Evolutionary conservation across 1,140 invertebrate species (phyloP).

Genomic region (Littorina saxatilis): DNA sequence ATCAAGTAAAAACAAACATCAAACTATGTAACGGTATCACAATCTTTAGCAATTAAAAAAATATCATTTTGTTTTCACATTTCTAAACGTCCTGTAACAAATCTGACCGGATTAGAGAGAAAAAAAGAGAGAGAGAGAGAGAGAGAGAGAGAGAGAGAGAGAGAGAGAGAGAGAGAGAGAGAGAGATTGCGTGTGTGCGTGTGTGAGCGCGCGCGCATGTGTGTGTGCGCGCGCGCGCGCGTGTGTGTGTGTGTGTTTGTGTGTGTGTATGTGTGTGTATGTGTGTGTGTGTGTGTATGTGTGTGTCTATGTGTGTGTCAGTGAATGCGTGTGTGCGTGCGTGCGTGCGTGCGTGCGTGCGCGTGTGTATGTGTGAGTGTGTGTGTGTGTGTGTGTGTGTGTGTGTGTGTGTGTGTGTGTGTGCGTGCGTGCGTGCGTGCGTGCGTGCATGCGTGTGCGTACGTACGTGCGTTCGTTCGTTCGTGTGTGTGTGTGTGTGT

Average conservation of each 20-base stretch:
- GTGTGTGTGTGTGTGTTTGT: background rate
- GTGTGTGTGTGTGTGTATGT: slow-evolving; percentile 11
- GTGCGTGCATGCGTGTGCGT: background rate
- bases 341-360: background rate
- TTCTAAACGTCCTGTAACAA: no score
- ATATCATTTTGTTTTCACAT: no score
- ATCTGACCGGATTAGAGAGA: no score
- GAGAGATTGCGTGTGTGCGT: background rate
- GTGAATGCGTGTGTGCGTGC: background rate
- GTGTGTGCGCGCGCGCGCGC: background rate
- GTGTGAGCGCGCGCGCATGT: background rate
- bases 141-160: no score
- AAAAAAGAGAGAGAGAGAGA: no score
- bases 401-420: background rate
- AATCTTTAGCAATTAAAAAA: no score
- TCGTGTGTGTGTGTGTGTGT: slow-evolving; percentile 32
- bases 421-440: background rate
- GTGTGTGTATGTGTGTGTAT: slow-evolving; percentile 10
- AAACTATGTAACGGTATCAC: no score
- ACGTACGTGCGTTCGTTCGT: slow-evolving; percentile 21
- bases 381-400: background rate
- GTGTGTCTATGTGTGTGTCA: background rate
- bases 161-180: background rate
- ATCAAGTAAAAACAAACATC: no score
- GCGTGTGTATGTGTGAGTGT: slow-evolving; percentile 17